Conservation (phyloP, 1,140 invertebrate species). For the Platyura marginata region DNA sequence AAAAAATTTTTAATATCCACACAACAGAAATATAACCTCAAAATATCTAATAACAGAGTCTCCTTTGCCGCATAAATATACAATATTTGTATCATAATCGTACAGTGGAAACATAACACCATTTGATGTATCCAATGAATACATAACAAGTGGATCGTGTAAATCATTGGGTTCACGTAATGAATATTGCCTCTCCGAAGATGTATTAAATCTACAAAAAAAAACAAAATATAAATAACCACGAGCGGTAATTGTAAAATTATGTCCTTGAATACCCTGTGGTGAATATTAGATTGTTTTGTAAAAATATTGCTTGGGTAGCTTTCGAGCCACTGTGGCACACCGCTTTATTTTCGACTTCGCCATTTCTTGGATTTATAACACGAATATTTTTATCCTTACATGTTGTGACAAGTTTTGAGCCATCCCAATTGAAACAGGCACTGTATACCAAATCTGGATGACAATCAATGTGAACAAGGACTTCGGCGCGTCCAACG, state of each 20-base stretch:
- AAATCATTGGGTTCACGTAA: slow-evolving; percentile 79
- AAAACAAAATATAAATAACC: not conserved
- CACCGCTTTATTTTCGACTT: slow-evolving; percentile 69
- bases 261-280: slow-evolving; percentile 42
- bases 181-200: slow-evolving; percentile 90
- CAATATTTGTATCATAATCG: slow-evolving; percentile 91
- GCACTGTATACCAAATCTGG: slow-evolving; percentile 93
- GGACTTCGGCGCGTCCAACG: slow-evolving; percentile 83
- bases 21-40: slow-evolving; percentile 22
- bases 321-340: slow-evolving; percentile 94
- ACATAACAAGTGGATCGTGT: slow-evolving; percentile 80
- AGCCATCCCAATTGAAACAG: slow-evolving; percentile 95
- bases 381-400: slow-evolving; percentile 97
- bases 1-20: not conserved
- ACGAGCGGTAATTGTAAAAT: not conserved
- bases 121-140: slow-evolving; percentile 92
- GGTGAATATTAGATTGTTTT: slow-evolving; percentile 80
- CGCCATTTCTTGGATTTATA: slow-evolving; percentile 81
- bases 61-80: slow-evolving; percentile 92
- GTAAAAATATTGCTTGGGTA: slow-evolving; percentile 81
- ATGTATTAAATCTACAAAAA: slow-evolving; percentile 59
- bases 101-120: slow-evolving; percentile 97
- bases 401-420: slow-evolving; percentile 86
- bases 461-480: slow-evolving; percentile 83
- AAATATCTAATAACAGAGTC: slow-evolving; percentile 66